Percentiles rank a stretch among this genome's conserved stretches.
Conservation (phyloP, 2,113 vertebrate genomes). For the Lagopus leucura region DNA sequence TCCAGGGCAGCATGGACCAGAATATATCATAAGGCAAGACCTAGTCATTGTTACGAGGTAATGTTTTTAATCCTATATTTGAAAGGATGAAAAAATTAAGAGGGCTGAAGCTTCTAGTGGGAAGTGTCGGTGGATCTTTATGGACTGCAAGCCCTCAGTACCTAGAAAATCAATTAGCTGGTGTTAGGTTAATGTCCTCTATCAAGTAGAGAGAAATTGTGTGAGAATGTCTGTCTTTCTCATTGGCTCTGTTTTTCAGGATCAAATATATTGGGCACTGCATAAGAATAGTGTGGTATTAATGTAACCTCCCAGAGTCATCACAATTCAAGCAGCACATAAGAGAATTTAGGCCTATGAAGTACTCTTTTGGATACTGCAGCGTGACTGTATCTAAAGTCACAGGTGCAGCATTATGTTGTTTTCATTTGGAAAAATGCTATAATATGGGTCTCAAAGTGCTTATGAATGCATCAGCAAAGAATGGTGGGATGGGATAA, state of each 20-base stretch:
- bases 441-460: neutral
- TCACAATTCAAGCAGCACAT: neutral
- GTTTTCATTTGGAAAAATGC: neutral
- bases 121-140: neutral
- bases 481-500: neutral
- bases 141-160: neutral
- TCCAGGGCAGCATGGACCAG: neutral
- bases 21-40: rapidly evolving
- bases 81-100: neutral
- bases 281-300: neutral
- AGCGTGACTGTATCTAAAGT: neutral
- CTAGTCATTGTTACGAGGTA: neutral
- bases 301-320: neutral
- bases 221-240: neutral
- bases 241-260: neutral
- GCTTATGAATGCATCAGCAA: neutral
- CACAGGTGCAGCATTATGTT: neutral
- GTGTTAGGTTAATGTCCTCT: neutral
- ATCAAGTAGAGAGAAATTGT: neutral
- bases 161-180: neutral
- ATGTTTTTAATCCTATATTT: neutral
- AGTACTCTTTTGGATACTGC: neutral
- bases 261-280: neutral
- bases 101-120: neutral
- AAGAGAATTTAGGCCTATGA: neutral